Base-by-base conservation (phyloP, 2,113 vertebrate species). In the Octodon degus region DNA sequence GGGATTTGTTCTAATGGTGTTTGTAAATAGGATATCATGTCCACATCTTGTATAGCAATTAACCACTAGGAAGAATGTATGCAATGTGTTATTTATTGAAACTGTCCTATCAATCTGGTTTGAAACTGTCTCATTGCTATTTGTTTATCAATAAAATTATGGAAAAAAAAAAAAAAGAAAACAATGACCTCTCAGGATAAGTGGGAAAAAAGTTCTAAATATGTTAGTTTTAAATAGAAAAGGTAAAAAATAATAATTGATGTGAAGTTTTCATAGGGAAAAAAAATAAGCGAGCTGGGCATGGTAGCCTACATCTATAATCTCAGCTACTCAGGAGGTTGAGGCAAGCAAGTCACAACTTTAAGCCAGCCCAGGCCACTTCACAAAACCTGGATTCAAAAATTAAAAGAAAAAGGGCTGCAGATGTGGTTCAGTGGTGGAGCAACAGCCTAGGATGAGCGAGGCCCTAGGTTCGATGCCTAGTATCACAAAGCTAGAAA, bases 141-240 rank as follows among this genome's bases (percentile, higher is more conserved):
- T 43, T 43, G 3, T 43, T 43, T 43, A 2, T 43, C 43, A 43
- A 43, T 43, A 43, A 43, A 43, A 43, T 43, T 43, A 43, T 43
- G 43, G 43, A 43, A 43, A 43, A 43, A 43, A 43, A 43, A 43
- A 43, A 43, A 43, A 43, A 43, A 43, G 5, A 43, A 43, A 43
- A 43, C 43, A 91, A 91, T 83, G 32, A 40, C 34, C 53, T 47
- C 62, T 77, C 37, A 37, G n/a, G 53, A 24, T 50, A 77, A 84
- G n/a, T 55, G 20, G 47, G 10, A 53, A 25, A 68, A 68, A 60
- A 67, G 13, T n/a, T 63, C 53, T 43, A 25, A 20, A 34, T 62
- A 32, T 85, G 70, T 91, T 72, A 65, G 58, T 63, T 94, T 90
- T 62, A 63, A 79, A 70, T 16, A 11, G 74, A 74, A 93, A 91